Base-by-base conservation (phyloP, 2,888 invertebrate genomes). In the Agriopis leucophaearia region DNA sequence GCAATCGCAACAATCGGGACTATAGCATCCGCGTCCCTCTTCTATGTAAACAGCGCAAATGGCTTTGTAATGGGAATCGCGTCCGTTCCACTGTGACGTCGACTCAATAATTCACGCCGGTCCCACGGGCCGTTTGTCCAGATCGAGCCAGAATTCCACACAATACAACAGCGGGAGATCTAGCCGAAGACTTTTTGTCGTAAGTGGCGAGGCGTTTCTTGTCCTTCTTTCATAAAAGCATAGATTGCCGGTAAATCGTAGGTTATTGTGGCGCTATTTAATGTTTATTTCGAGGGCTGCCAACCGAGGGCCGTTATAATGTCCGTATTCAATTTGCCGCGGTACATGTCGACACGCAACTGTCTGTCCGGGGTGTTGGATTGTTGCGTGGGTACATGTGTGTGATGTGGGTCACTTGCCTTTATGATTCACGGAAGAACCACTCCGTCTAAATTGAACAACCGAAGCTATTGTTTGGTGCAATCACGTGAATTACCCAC, bases 241-340 rank as follows among this genome's bases (percentile, higher is more conserved):
- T 88, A 92, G 92, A 93, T 94, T 91, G 93, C 89, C 92, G 91
- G 92, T 92, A 92, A 93, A 93, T 93, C 86, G 89, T 85, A 74
- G 87, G 85, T 86, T 88, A 92, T 92, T 94, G 92, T 93, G 87
- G 85, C 78, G 82, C 85, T 88, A 87, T 92, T 91, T 90, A 89
- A 91, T 90, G 82, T 87, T 79, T 84, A 88, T 91, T 84, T 88
- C 83, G 86, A 88, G 87, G 89, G 87, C 84, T 85, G 80, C 82
- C 80, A 82, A 81, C 81, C 76, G 81, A 81, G 84, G 81, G 82
- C 84, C 85, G 83, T 83, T 88, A 83, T 83, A 86, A 86, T 84
- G 85, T 84, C 79, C 80, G 84, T 86, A 88, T 92, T 91, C 89
- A 92, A 92, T 91, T 90, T 88, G 88, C 84, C 79, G 84, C 82